A percentile compares a stretch with the other conserved stretches of the same genome.
Conservation (phyloP, 2,113 vertebrate species). For the Indicator maculatus region DNA sequence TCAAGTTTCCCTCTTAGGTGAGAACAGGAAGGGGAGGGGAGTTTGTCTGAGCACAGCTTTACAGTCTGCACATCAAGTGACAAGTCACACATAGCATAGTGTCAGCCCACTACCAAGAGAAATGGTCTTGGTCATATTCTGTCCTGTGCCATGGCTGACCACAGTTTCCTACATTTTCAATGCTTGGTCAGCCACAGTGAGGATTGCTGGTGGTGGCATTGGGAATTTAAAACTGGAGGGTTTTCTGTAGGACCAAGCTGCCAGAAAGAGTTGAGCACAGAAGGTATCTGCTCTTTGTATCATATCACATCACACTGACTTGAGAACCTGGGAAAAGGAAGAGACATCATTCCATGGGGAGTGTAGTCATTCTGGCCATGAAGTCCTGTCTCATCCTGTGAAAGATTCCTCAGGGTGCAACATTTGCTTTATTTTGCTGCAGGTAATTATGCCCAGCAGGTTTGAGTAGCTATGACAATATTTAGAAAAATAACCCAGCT, state of each 20-base stretch:
- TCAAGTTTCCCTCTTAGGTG: neutral
- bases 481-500: neutral
- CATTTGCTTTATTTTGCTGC: neutral
- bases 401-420: neutral
- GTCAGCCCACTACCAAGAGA: neutral
- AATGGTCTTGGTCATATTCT: rapidly evolving
- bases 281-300: neutral
- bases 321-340: neutral
- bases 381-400: neutral
- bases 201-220: neutral
- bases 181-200: neutral
- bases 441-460: neutral
- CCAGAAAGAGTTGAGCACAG: neutral
- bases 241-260: neutral
- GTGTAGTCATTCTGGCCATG: neutral
- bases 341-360: neutral
- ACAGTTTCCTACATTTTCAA: neutral
- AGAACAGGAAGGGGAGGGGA: neutral
- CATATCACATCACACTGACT: too few relatives aligned
- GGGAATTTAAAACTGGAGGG: neutral
- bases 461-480: neutral
- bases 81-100: rapidly evolving
- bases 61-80: neutral
- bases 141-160: neutral
- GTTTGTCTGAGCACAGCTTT: neutral